Evolutionary conservation across 2,888 invertebrate genomes (phyloP).

Genomic region (Oeneis ivallda): DNA sequence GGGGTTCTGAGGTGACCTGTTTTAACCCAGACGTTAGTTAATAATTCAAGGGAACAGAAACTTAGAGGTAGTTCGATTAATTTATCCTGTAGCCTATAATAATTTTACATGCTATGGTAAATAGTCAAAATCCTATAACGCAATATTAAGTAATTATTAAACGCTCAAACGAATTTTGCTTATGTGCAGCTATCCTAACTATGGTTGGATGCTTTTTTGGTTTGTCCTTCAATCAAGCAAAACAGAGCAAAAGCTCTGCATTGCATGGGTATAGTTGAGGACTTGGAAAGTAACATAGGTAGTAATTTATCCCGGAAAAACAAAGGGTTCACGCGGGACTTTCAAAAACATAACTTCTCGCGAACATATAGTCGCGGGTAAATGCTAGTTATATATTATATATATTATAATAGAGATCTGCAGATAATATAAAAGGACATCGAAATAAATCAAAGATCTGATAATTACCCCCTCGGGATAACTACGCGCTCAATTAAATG

Average conservation of each 20-base stretch:
- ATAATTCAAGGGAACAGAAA: constrained; percentile 11
- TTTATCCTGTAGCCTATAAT: background rate
- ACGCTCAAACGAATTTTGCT: too few species aligned
- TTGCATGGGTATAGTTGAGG: too few species aligned
- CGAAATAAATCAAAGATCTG: constrained; percentile 4
- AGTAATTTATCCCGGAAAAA: too few species aligned
- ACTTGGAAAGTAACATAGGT: too few species aligned
- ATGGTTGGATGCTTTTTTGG: too few species aligned
- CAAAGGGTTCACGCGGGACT: too few species aligned
- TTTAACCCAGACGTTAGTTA: constrained; percentile 14
- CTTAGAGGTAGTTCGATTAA: background rate
- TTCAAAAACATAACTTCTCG: too few species aligned
- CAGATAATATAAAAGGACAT: background rate
- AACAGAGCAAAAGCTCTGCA: too few species aligned
- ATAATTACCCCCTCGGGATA: constrained; percentile 4
- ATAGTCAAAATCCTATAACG: background rate
- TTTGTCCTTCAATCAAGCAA: too few species aligned
- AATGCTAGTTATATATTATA: too few species aligned
- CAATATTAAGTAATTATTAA: background rate
- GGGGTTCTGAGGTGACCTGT: constrained; percentile 8
- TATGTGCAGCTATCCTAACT: too few species aligned
- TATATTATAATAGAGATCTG: background rate
- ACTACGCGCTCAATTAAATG: background rate
- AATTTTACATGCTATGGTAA: background rate
- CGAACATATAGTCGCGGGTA: too few species aligned